These are phyloP conservation scores for Todiramphus saurophagus DNA, from an alignment of 2,113 vertebrate genomes.

Conservation along the genomic window DNA sequence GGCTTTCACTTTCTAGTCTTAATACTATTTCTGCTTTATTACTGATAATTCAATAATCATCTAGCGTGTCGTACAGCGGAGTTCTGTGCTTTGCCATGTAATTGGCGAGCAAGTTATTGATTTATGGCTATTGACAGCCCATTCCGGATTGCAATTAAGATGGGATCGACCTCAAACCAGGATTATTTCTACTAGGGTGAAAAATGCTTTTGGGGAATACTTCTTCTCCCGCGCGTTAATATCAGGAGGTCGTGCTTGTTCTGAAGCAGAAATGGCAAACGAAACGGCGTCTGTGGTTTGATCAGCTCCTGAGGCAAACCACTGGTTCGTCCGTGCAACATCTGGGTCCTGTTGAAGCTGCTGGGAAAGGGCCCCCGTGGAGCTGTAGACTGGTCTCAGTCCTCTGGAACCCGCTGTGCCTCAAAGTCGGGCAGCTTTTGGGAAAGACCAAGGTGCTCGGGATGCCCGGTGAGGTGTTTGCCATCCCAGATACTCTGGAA, in stretches of 20 bases:
- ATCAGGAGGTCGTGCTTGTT: background rate
- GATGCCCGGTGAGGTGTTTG: background rate
- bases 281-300: background rate
- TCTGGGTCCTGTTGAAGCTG: background rate
- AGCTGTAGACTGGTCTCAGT: background rate
- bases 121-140: background rate
- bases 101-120: background rate
- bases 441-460: background rate
- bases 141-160: background rate
- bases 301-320: background rate
- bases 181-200: background rate
- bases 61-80: background rate
- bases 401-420: background rate
- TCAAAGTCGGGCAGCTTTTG: rapidly evolving
- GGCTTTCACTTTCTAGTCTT: background rate
- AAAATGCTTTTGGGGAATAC: background rate
- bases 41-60: background rate
- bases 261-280: background rate
- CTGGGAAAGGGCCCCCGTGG: background rate
- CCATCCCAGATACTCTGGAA: background rate
- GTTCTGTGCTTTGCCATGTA: background rate
- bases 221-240: background rate
- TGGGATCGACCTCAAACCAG: background rate
- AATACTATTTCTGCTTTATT: background rate
- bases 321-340: rapidly evolving